Conservation (phyloP, 2,113 vertebrate species). For the Balaeniceps rex region DNA sequence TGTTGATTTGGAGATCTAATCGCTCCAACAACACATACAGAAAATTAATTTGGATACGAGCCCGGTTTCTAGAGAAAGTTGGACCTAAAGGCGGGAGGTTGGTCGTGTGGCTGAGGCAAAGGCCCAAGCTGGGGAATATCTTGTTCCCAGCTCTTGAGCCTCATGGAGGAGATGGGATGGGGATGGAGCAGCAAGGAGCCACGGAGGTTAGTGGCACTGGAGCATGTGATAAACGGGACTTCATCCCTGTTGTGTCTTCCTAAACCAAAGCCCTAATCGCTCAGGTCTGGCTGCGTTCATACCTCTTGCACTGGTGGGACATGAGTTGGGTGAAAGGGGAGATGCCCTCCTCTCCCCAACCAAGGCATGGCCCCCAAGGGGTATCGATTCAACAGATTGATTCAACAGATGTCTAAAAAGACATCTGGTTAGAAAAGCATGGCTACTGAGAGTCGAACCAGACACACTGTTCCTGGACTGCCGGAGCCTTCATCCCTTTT, state of each 20-base stretch:
- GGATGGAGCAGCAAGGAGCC: neutral
- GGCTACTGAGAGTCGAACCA: neutral
- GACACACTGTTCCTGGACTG: neutral
- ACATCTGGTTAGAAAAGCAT: neutral
- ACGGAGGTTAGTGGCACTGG: neutral
- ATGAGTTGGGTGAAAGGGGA: neutral
- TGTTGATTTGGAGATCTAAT: constrained; percentile 68
- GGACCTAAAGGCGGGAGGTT: constrained; percentile 62
- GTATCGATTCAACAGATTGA: neutral
- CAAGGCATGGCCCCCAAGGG: neutral
- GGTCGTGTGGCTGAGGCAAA: constrained; percentile 41
- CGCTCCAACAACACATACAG: constrained; percentile 52
- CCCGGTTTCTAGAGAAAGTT: constrained; percentile 67
- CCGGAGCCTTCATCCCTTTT: neutral
- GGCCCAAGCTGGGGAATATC: neutral
- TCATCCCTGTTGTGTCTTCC: neutral
- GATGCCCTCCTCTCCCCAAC: neutral
- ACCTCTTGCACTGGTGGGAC: neutral
- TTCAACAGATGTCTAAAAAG: neutral
- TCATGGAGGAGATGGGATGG: neutral
- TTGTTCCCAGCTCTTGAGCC: neutral
- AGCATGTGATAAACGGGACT: neutral
- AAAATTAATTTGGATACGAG: constrained; percentile 61
- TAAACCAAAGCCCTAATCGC: neutral
- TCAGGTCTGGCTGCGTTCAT: neutral